A percentile compares a stretch with the other conserved stretches of the same genome.
Evolutionary conservation across 2,113 vertebrate genomes (phyloP).

Genomic region (Enhydra lutris): DNA sequence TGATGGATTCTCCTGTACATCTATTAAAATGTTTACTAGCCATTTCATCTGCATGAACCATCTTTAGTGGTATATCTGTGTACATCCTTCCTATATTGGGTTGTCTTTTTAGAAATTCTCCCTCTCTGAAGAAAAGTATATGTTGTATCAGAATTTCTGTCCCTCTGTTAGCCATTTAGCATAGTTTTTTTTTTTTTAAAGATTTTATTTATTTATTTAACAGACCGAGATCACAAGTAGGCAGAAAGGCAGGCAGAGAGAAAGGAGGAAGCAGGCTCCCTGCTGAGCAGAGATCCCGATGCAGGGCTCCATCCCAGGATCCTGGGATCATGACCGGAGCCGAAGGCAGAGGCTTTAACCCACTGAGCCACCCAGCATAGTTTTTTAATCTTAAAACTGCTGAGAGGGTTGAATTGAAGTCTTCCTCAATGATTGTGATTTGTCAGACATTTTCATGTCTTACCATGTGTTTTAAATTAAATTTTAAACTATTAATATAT

Average conservation of each 20-base stretch:
- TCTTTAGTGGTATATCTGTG: not conserved
- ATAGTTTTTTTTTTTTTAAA: not conserved
- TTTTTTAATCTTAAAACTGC: not conserved
- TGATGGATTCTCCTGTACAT: not conserved
- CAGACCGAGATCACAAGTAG: no score
- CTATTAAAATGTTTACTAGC: not conserved
- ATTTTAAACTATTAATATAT: not conserved
- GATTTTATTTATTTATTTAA: no score
- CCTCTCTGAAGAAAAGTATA: not conserved
- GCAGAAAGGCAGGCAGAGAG: no score
- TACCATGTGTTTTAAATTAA: not conserved
- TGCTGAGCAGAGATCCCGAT: no score
- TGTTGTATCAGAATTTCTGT: not conserved
- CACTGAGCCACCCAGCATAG: no score
- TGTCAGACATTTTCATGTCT: not conserved
- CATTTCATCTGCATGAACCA: not conserved
- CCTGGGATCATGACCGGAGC: no score
- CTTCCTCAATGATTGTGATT: not conserved
- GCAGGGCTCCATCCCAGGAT: no score
- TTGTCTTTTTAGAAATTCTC: not conserved
- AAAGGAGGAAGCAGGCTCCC: no score
- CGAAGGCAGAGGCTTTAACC: no score
- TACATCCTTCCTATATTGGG: not conserved
- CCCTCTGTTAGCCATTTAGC: not conserved
- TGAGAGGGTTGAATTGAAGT: not conserved